Evolutionary conservation across 2,113 vertebrate genomes (phyloP).

Genomic region (Conger conger): DNA sequence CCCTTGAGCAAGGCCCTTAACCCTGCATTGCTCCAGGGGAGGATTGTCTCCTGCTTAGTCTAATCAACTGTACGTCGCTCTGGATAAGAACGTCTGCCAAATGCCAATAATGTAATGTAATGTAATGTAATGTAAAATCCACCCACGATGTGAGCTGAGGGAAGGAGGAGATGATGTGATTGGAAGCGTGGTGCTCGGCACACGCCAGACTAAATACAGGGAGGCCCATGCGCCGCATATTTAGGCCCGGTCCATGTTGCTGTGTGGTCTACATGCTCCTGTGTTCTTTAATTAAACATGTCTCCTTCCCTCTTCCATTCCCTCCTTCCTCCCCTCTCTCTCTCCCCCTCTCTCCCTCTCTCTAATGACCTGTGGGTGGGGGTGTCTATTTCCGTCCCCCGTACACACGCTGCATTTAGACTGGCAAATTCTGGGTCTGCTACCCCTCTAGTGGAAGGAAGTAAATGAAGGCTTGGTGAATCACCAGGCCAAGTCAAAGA

Average conservation of each 20-base stretch:
- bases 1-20: too few relatives aligned
- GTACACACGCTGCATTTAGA: conserved; percentile 9
- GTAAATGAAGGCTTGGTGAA: neutral
- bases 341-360: conserved; percentile 3
- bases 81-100: too few relatives aligned
- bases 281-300: conserved; percentile 16
- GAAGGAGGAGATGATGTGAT: neutral
- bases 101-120: too few relatives aligned
- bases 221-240: neutral
- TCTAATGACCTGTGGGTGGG: conserved; percentile 8
- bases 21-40: too few relatives aligned
- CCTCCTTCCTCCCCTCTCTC: neutral
- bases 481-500: neutral
- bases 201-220: neutral
- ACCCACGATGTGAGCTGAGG: neutral
- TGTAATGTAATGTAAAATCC: too few relatives aligned
- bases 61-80: too few relatives aligned
- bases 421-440: neutral
- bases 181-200: neutral
- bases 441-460: neutral
- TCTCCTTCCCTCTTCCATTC: neutral
- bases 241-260: neutral
- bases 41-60: too few relatives aligned
- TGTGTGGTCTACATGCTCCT: neutral
- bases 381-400: neutral